These are phyloP conservation scores for Syndactyla subalaris DNA, from an alignment of 2,797 vertebrate species.

Conservation along the genomic window DNA sequence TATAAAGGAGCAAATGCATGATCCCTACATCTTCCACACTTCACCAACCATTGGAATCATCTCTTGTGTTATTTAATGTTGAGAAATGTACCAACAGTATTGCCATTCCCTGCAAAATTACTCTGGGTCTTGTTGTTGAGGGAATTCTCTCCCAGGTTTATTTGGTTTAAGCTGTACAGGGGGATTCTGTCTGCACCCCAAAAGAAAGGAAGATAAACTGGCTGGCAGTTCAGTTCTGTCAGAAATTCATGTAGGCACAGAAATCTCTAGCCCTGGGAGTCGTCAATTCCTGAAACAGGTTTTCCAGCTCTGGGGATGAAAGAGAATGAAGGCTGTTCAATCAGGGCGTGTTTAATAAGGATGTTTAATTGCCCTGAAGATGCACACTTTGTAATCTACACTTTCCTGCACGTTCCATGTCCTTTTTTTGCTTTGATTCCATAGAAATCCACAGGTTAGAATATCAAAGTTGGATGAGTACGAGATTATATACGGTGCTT, in stretches of 20 bases:
- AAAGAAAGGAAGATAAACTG: background rate
- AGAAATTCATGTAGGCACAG: background rate
- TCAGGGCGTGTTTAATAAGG: background rate
- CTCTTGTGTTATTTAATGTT: background rate
- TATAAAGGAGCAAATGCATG: background rate
- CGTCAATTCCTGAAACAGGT: background rate
- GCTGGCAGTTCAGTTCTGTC: background rate
- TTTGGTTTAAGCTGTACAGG: background rate
- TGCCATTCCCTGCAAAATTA: background rate
- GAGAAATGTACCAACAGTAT: background rate
- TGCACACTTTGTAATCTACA: background rate
- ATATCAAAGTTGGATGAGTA: background rate
- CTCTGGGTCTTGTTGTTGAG: background rate
- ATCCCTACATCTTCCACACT: background rate
- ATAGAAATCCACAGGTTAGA: background rate
- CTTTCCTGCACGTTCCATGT: accelerated
- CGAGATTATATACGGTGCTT: background rate
- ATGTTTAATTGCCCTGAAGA: background rate
- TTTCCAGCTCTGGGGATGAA: background rate
- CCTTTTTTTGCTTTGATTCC: background rate
- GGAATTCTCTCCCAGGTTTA: background rate
- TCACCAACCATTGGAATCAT: background rate
- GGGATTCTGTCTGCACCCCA: background rate
- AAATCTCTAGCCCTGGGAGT: background rate
- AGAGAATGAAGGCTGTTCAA: background rate